A percentile compares a stretch with the other conserved stretches of the same genome.
phyloP scores from a whole-genome alignment of 2,888 invertebrate species.

The Adelognathus sp. region DNA sequence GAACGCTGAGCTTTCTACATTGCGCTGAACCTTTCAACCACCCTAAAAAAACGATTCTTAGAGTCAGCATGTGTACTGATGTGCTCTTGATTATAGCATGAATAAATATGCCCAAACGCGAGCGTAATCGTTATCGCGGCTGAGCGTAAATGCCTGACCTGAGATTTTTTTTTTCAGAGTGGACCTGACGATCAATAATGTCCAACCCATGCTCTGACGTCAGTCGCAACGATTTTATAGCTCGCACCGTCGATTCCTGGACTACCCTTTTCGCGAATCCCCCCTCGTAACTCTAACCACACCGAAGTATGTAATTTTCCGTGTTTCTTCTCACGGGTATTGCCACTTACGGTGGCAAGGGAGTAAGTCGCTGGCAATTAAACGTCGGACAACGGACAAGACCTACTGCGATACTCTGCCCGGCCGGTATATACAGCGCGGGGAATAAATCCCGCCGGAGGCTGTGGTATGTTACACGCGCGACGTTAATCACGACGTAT shows the following conservation, averaged over 20 bases:
- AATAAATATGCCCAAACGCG: no score
- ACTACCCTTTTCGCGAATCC: background rate
- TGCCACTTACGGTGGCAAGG: constrained; percentile 62
- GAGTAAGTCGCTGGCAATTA: constrained; percentile 65
- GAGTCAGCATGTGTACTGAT: no score
- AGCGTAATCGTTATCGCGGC: no score
- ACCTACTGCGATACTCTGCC: constrained; percentile 30
- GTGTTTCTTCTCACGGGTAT: constrained; percentile 63
- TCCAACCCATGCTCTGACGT: background rate
- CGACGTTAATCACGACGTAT: constrained; percentile 59
- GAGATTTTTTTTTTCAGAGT: background rate
- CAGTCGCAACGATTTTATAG: constrained; percentile 15
- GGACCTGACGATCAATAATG: background rate
- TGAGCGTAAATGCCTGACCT: background rate
- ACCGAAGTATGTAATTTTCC: constrained; percentile 63
- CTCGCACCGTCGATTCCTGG: background rate
- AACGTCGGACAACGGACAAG: constrained; percentile 53
- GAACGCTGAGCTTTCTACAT: no score
- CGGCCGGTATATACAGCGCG: constrained; percentile 57
- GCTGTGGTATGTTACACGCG: constrained; percentile 59
- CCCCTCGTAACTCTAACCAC: constrained; percentile 40
- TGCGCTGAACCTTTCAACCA: no score
- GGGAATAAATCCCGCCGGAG: constrained; percentile 63
- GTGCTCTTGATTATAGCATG: no score
- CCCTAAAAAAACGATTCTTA: no score